These are phyloP conservation scores for Cecropterus lyciades DNA, from an alignment of 1,140 invertebrate species.

Conservation along the genomic window DNA sequence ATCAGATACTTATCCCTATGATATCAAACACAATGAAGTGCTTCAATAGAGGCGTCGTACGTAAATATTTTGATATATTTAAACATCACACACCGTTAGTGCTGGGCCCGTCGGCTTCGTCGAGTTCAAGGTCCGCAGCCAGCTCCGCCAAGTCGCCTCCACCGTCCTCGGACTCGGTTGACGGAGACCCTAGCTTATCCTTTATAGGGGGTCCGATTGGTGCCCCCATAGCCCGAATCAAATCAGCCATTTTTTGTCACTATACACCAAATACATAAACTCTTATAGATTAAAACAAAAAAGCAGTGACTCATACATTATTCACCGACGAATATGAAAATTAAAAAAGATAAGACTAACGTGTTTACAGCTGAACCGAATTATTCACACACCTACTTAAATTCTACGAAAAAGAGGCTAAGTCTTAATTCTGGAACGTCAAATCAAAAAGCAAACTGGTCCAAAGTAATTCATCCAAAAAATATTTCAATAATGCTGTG, in stretches of 20 bases:
- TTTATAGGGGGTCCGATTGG: constrained; percentile 86
- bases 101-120: constrained; percentile 89
- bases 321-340: constrained; percentile 49
- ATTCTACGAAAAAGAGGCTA: constrained; percentile 34
- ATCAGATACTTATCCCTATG: too few relatives aligned
- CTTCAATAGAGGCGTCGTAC: too few relatives aligned
- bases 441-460: background rate
- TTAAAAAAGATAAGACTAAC: constrained; percentile 47
- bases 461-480: constrained; percentile 13
- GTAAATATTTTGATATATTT: constrained; percentile 11
- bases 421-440: background rate
- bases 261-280: constrained; percentile 42
- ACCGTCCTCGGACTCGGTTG: constrained; percentile 93
- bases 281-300: constrained; percentile 39
- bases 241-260: constrained; percentile 85
- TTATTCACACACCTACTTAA: constrained; percentile 34
- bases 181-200: constrained; percentile 92
- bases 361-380: constrained; percentile 59
- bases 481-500: background rate
- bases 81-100: constrained; percentile 84
- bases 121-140: constrained; percentile 90
- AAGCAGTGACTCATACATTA: constrained; percentile 62
- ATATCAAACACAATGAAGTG: too few relatives aligned
- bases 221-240: constrained; percentile 86
- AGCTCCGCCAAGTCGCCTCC: constrained; percentile 88